phyloP scores from a whole-genome alignment of 2,797 vertebrate species.

The Sphenopsis melanotis region DNA sequence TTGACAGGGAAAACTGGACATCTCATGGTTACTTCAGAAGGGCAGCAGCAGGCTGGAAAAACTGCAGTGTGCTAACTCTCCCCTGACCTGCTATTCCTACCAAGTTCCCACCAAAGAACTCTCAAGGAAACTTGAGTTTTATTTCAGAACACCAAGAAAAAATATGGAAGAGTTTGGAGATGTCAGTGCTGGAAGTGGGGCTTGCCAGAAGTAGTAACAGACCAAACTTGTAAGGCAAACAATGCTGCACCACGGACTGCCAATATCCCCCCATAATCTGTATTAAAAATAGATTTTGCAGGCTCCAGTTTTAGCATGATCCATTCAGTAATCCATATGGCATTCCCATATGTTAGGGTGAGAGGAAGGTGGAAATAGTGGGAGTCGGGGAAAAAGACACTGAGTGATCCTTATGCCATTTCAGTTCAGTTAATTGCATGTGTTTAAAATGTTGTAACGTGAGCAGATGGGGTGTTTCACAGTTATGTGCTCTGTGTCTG shows the following conservation, averaged over 20 bases:
- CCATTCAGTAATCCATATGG: slow-evolving; percentile 48
- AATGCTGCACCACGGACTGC: background rate
- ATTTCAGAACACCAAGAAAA: background rate
- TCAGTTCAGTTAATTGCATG: slow-evolving; percentile 46
- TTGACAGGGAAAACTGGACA: background rate
- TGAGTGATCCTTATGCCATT: slow-evolving; percentile 41
- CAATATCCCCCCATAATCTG: slow-evolving; percentile 9
- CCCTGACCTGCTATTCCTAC: background rate
- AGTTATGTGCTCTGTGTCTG: background rate
- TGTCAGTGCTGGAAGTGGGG: background rate
- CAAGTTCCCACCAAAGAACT: background rate
- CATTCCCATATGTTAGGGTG: slow-evolving; percentile 55
- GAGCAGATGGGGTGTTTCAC: slow-evolving; percentile 61
- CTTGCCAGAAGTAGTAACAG: slow-evolving; percentile 41
- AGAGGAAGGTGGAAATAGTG: slow-evolving; percentile 48
- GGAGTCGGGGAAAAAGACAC: background rate
- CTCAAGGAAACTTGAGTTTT: background rate
- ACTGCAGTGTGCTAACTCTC: background rate
- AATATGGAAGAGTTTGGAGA: background rate
- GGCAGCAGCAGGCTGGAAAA: background rate
- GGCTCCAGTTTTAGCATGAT: slow-evolving; percentile 29
- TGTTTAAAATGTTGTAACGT: slow-evolving; percentile 3
- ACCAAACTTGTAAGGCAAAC: slow-evolving; percentile 29
- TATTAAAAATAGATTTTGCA: slow-evolving; percentile 26
- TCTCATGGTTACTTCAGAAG: background rate